phyloP scores from a whole-genome alignment of 2,113 vertebrate genomes.

The Reinhardtius hippoglossoides region DNA sequence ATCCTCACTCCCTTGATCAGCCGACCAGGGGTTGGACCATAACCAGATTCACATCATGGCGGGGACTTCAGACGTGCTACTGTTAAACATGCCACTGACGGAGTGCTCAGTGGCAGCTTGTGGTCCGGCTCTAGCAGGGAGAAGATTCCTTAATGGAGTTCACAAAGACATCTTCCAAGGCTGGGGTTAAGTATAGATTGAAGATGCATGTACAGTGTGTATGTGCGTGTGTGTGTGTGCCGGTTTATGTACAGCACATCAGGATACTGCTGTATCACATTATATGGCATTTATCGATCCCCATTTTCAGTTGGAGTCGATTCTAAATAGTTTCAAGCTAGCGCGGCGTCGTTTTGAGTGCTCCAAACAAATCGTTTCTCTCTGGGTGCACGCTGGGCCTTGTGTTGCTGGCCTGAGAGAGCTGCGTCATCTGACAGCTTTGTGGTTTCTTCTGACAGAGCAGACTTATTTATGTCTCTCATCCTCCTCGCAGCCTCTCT shows the following conservation, averaged over 20 bases:
- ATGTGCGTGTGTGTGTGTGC: background rate
- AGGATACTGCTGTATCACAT: conserved; percentile 32
- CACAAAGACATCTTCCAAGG: conserved; percentile 47
- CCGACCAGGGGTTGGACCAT: conserved; percentile 45
- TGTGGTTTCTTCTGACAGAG: conserved; percentile 68
- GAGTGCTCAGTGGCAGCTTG: conserved; percentile 34
- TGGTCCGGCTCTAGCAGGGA: conserved; percentile 43
- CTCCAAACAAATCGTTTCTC: conserved; percentile 35
- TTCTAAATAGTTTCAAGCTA: conserved; percentile 43
- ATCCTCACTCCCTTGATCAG: conserved; percentile 58
- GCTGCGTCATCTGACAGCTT: conserved; percentile 67
- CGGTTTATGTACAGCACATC: conserved; percentile 3
- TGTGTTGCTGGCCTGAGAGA: conserved; percentile 42
- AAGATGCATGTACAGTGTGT: conserved; percentile 7
- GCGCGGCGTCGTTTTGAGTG: conserved; percentile 23
- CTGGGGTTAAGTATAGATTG: conserved; percentile 13
- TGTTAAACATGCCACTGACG: conserved; percentile 50
- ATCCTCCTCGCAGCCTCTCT: conserved; percentile 60
- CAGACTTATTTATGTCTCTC: conserved; percentile 74
- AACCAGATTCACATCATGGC: conserved; percentile 67
- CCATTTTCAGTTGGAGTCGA: conserved; percentile 23
- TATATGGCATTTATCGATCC: conserved; percentile 47
- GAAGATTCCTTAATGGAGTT: conserved; percentile 40
- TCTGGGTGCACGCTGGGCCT: conserved; percentile 23
- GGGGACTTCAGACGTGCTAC: conserved; percentile 45